Evolutionary conservation across 2,888 invertebrate species (phyloP).

Genomic region (Pemphredon lugubris): DNA sequence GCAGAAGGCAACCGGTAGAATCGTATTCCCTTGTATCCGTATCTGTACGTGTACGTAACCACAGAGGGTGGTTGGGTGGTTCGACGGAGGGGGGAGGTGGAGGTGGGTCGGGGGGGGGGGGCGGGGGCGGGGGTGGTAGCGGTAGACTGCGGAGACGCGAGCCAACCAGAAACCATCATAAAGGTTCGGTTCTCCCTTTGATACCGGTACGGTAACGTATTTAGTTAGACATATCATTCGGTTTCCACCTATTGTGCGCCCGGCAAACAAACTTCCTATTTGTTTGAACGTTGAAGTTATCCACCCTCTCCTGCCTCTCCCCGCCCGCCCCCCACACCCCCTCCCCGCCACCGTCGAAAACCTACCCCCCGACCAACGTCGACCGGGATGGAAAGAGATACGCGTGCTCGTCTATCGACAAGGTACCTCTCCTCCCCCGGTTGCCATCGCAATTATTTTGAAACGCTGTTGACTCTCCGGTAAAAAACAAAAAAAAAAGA

Average conservation of each 20-base stretch:
- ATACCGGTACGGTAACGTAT: conserved; percentile 77
- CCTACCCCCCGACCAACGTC: conserved; percentile 38
- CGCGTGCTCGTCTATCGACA: conserved; percentile 56
- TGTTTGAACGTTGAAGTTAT: conserved; percentile 76
- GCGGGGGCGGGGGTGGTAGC: too few relatives aligned
- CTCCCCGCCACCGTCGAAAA: too few relatives aligned
- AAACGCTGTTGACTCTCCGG: conserved; percentile 50
- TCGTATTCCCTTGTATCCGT: conserved; percentile 27
- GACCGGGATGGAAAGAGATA: conserved; percentile 48
- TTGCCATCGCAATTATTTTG: conserved; percentile 66
- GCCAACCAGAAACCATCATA: conserved; percentile 79
- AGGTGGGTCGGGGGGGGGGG: too few relatives aligned
- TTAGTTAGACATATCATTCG: conserved; percentile 80
- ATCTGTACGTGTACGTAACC: conserved; percentile 60
- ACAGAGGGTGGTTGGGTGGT: too few relatives aligned
- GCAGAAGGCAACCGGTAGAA: conserved; percentile 32
- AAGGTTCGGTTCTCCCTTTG: conserved; percentile 79
- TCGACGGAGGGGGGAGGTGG: too few relatives aligned
- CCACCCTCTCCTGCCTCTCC: conserved; percentile 25
- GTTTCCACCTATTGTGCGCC: conserved; percentile 78
- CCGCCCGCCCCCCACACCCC: conserved; percentile 20
- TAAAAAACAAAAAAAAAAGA: conserved; percentile 10
- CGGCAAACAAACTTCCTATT: conserved; percentile 79
- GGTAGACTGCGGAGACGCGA: conserved; percentile 74
- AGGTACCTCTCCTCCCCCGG: conserved; percentile 28